Percentiles rank a stretch among this genome's conserved stretches.
Evolutionary conservation across 2,888 invertebrate species (phyloP).

Genomic region (Congeria kusceri): DNA sequence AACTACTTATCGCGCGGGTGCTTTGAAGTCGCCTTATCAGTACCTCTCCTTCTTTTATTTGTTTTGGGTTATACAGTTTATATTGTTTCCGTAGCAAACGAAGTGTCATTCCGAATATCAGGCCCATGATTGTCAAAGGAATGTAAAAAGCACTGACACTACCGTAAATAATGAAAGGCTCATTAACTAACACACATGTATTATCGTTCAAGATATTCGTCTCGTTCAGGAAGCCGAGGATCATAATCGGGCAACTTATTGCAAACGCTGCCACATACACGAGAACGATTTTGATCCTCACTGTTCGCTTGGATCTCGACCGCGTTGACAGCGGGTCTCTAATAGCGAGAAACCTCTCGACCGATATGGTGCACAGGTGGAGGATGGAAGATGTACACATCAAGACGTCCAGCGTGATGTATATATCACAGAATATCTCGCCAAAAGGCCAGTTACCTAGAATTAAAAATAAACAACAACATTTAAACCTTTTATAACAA

Average conservation of each 20-base stretch:
- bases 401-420: conserved; percentile 88
- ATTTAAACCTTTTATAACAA: too few relatives aligned
- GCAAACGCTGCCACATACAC: conserved; percentile 95
- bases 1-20: conserved; percentile 15
- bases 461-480: not conserved
- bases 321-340: conserved; percentile 92
- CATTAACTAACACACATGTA: conserved; percentile 86
- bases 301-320: conserved; percentile 80
- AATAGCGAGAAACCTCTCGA: conserved; percentile 93
- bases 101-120: conserved; percentile 96
- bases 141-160: conserved; percentile 98
- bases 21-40: conserved; percentile 74
- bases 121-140: conserved; percentile 96
- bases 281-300: conserved; percentile 92
- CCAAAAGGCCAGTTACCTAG: conserved; percentile 95
- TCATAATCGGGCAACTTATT: conserved; percentile 86
- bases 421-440: conserved; percentile 86
- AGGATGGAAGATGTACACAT: conserved; percentile 87
- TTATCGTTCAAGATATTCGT: conserved; percentile 88
- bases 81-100: conserved; percentile 92
- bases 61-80: conserved; percentile 72
- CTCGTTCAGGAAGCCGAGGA: conserved; percentile 87
- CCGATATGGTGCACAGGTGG: conserved; percentile 87
- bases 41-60: conserved; percentile 64
- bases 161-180: conserved; percentile 91